These are phyloP conservation scores for Prunella himalayana DNA, from an alignment of 2,113 vertebrate species.

Conservation along the genomic window DNA sequence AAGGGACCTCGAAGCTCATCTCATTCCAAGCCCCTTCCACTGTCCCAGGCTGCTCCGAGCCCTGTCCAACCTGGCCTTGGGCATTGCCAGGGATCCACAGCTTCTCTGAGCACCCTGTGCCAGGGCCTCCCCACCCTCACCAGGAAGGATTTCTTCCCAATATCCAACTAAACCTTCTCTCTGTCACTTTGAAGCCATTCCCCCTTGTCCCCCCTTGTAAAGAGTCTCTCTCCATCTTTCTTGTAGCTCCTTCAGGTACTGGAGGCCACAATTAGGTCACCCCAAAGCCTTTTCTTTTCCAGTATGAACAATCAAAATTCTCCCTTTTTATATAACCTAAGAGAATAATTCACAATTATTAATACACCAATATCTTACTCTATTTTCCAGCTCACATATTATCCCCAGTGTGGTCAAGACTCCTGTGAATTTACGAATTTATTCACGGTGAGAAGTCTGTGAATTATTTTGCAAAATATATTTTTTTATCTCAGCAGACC, in stretches of 20 bases:
- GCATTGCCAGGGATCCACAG: neutral
- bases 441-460: neutral
- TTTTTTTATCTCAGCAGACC: neutral
- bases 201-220: neutral
- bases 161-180: neutral
- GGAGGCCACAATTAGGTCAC: neutral
- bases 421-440: neutral
- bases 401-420: neutral
- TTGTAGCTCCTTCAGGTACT: neutral
- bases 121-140: neutral
- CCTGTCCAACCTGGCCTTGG: rapidly evolving
- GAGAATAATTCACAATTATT: neutral
- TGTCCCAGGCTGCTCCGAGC: rapidly evolving
- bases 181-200: neutral
- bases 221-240: neutral
- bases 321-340: neutral
- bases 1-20: neutral
- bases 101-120: neutral
- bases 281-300: neutral
- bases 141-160: neutral
- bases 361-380: neutral
- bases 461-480: neutral
- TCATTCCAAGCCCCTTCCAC: neutral
- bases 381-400: neutral
- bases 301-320: neutral